These are phyloP conservation scores for Chionodraco myersi DNA, from an alignment of 2,113 vertebrate species.

Conservation along the genomic window DNA sequence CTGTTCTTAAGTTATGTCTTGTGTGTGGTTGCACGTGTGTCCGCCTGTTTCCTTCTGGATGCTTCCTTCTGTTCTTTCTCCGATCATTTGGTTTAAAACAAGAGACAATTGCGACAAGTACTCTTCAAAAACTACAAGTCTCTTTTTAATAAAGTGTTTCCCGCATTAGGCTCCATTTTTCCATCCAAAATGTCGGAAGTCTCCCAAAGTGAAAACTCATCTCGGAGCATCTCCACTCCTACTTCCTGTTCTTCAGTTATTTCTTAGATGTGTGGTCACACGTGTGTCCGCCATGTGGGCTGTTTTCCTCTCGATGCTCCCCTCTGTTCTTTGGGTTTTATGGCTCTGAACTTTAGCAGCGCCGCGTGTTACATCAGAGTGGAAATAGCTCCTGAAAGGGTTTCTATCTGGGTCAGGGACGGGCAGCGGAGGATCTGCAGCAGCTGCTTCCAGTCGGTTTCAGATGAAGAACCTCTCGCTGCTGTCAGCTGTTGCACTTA, in stretches of 20 bases:
- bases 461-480: conserved; percentile 9
- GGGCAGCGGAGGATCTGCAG: conserved; percentile 21
- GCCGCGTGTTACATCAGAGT: not conserved
- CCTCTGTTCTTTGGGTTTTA: conserved; percentile 2
- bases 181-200: too few species aligned
- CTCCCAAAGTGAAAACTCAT: not conserved
- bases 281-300: not conserved
- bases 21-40: not conserved
- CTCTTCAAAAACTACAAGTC: too few species aligned
- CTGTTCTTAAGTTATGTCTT: not conserved
- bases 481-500: conserved; percentile 23
- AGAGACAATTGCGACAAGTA: too few species aligned
- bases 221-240: not conserved
- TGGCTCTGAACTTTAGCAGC: conserved; percentile 29
- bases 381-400: conserved; percentile 22
- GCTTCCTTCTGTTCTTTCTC: not conserved
- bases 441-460: conserved; percentile 38
- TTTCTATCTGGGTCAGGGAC: conserved; percentile 31
- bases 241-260: not conserved
- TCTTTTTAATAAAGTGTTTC: too few species aligned
- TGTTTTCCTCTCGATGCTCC: not conserved
- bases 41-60: not conserved
- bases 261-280: not conserved
- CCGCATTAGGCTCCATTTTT: too few species aligned
- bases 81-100: too few species aligned